Evolutionary conservation across 2,797 vertebrate species (phyloP), one percentile per base, ranked within the genome.

Genomic region (Australoheros facetus): DNA sequence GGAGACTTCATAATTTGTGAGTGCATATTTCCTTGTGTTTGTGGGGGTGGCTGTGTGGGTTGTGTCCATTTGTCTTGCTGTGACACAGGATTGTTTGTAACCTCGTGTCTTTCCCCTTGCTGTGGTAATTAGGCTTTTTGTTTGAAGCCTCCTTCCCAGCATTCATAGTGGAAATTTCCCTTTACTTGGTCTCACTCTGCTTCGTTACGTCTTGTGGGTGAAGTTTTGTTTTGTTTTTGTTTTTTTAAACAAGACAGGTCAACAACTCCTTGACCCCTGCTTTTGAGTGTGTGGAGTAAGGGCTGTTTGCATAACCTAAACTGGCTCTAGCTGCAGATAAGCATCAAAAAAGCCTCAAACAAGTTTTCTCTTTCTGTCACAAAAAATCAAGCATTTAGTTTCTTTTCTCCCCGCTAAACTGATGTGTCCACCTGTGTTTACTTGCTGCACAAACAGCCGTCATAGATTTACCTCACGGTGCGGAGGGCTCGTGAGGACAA

Each of bases 221-320:
- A 76, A 85, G 71, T 71, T 32, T 72, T 75, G 57, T 30, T 9
- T n/a, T n/a, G 1, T 11, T 12, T 10, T 58, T 11, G 3, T 37
- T 60, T n/a, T 21, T 51, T 57, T 56, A 58, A 66, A 10, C 28
- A n/a, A 42, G 59, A 75, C 69, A 37, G 81, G 81, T 91, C 90
- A 89, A 86, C 71, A 75, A 14, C 83, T 91, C 64, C 82, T 93
- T 91, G 90, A 92, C 89, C 77, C 56, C 5, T 56, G 45, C 48
- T 77, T 86, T 85, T 21, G 28, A 53, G 13, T 32, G 58, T 64
- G 48, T 11, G 21, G 71, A 79, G 62, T 87, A 88, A 86, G 58
- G 74, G 58, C 16, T n/a, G 64, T 81, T 91, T 90, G 84, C 76
- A 16, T 81, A 86, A 86, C 21, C 2, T 64, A 59, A 70, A 19